These are phyloP conservation scores for Schizothorax lantsangensis DNA, from an alignment of 2,797 vertebrate genomes.

Conservation along the genomic window DNA sequence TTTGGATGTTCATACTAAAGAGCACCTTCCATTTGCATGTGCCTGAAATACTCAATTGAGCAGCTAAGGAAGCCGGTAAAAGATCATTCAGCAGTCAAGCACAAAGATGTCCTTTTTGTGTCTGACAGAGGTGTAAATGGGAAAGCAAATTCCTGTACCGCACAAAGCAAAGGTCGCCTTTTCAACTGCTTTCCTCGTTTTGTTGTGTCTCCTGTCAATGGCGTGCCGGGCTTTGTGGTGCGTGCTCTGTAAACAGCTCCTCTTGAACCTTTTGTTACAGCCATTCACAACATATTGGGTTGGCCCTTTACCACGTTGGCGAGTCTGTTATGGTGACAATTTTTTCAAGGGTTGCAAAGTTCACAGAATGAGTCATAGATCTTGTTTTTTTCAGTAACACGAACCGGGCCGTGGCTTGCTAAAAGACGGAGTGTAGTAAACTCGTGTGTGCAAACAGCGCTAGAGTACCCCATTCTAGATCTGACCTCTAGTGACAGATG, in stretches of 20 bases:
- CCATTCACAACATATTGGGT: conserved; percentile 60
- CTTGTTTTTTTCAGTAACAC: conserved; percentile 54
- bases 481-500: conserved; percentile 69
- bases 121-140: conserved; percentile 76
- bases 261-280: conserved; percentile 53
- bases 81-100: conserved; percentile 70
- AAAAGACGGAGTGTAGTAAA: conserved; percentile 32
- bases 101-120: conserved; percentile 79
- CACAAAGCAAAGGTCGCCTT: conserved; percentile 70
- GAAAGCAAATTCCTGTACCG: conserved; percentile 79
- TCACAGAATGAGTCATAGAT: conserved; percentile 58
- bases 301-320: conserved; percentile 60
- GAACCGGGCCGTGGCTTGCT: conserved; percentile 46
- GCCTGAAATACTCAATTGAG: conserved; percentile 77
- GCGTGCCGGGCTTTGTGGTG: conserved; percentile 70
- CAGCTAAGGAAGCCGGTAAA: conserved; percentile 79
- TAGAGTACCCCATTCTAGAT: conserved; percentile 62
- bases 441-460: conserved; percentile 71
- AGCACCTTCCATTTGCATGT: conserved; percentile 76
- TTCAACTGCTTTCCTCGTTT: conserved; percentile 78
- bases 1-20: conserved; percentile 66
- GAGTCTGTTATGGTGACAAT: conserved; percentile 43
- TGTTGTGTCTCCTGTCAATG: conserved; percentile 74
- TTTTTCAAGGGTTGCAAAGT: conserved; percentile 61
- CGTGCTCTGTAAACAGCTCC: conserved; percentile 68